Base-by-base conservation (phyloP, 1,140 invertebrate species). In the Heliconius eleuchia region DNA sequence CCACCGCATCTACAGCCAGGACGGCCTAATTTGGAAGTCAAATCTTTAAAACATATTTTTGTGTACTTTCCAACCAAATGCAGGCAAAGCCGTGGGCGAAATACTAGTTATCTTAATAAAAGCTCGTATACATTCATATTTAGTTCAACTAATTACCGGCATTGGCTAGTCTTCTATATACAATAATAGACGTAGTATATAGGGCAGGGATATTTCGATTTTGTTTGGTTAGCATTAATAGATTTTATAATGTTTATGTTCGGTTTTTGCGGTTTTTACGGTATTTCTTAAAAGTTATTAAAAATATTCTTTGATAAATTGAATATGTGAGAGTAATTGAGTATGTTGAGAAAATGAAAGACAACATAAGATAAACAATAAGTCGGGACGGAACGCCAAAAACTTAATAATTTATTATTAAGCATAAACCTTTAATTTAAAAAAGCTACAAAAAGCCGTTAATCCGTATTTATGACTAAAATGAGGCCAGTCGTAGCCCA, bases 111-210 rank as follows among this genome's bases (percentile, higher is more conserved):
- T 60, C 5, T 27, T 66, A 66, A 66, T 66, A 66, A 66, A 66
- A 30, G 27, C 60, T 27, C 13, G 30, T 8, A 66, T 30, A 13
- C 60, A 30, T 27, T 66, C 27, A 5, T 70, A 76, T 76, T 30
- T 37, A 60, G 55, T 70, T 39, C 23, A 50, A 71, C 60, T 76
- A 70, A 76, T 76, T 71, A 76, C 57, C 60, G 60, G 60, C 42
- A 70, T 71, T 46, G 60, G n/a, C 23, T 46, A 60, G 74, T 34
- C 74, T 23, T 23, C 23, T 71, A 30, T 13, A 37, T 76, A 50
- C 34, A 76, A 76, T 76, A 76, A 76, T 76, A 76, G 55, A 39
- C 3, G 23, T 50, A 71, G 37, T 46, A 71, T 70, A 76, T 37
- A n/a, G 74, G 60, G n/a, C 60, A 37, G 2, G 34, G 18, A 34